A percentile compares a stretch with the other conserved stretches of the same genome.
These are phyloP conservation scores for Teleogryllus occipitalis DNA, from an alignment of 1,140 invertebrate genomes.

Conservation along the genomic window DNA sequence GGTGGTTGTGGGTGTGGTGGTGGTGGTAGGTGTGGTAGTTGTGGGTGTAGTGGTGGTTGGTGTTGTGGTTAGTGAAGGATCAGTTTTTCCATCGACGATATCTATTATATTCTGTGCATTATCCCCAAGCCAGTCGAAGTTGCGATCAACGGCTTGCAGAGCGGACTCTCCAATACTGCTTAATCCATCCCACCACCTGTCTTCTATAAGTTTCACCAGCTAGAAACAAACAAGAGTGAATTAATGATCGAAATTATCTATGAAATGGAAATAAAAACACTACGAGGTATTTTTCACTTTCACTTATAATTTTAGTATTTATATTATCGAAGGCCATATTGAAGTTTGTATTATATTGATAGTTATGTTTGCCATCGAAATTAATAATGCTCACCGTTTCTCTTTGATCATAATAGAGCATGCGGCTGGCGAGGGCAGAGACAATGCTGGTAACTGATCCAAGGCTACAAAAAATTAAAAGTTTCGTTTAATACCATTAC, in stretches of 20 bases:
- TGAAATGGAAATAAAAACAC: too few species aligned
- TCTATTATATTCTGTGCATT: constrained; percentile 13
- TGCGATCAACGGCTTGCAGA: constrained; percentile 21
- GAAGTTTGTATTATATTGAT: too few species aligned
- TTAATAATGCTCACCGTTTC: background rate
- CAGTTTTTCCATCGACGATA: background rate
- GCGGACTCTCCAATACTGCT: background rate
- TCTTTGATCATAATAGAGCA: background rate
- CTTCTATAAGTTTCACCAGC: too few species aligned
- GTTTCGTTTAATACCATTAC: too few species aligned
- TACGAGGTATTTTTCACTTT: too few species aligned
- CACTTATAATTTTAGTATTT: too few species aligned
- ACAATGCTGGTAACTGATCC: constrained; percentile 14
- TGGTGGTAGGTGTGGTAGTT: background rate
- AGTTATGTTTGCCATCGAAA: background rate
- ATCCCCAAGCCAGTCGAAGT: constrained; percentile 23
- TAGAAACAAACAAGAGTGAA: too few species aligned
- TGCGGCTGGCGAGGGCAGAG: background rate
- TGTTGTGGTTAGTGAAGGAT: background rate
- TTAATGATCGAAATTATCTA: too few species aligned
- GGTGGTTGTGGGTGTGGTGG: background rate
- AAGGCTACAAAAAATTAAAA: background rate
- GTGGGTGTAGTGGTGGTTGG: constrained; percentile 9
- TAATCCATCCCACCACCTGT: too few species aligned
- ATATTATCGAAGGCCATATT: too few species aligned